Evolutionary conservation across 2,888 invertebrate genomes (phyloP), one percentile per base, ranked within the genome.

Genomic region (Epirrhoe tristata): DNA sequence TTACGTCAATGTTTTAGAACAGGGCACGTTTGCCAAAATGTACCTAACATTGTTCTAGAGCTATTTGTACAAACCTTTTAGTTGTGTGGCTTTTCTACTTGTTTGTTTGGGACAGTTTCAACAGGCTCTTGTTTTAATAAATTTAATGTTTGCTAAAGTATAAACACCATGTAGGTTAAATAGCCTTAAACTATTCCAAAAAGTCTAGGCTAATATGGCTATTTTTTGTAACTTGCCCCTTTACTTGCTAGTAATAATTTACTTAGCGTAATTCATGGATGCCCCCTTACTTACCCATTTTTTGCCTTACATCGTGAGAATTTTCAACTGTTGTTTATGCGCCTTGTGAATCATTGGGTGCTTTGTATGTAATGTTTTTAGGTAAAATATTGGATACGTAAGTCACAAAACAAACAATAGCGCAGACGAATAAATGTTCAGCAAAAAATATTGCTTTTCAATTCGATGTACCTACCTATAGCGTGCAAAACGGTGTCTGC

Each of bases 401-500:
- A 63, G 62, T 46, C 56, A 63, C 55, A 65, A 69, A 69, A 64
- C 59, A 65, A 69, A 67, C 65, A 71, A 69, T 53, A 50, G 52
- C 32, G 46, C 17, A 50, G 50, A 32, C 60, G 14, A 52, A 43
- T 60, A 54, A 58, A 36, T 57, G 52, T 64, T 66, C 56, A 36
- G 51, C 54, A 50, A 51, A 43, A 43, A 43, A 12, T 43, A 12
- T 12, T 24, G 24, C 24, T 12, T 12, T 43, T 12, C 1, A 67
- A 57, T 53, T 36, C 14, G 36, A 36, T 17, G 43, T 17, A n/a
- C n/a, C n/a, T n/a, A n/a, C n/a, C n/a, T n/a, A n/a, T n/a, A 70
- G 54, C 72, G 69, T 72, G 69, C 64, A 69, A 69, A 73, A 70
- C 66, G 48, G 39, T 66, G 61, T 68, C 68, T 68, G 63, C 69